These are phyloP conservation scores for Zosterops japonicus DNA, from an alignment of 2,113 vertebrate genomes.

Conservation along the genomic window DNA sequence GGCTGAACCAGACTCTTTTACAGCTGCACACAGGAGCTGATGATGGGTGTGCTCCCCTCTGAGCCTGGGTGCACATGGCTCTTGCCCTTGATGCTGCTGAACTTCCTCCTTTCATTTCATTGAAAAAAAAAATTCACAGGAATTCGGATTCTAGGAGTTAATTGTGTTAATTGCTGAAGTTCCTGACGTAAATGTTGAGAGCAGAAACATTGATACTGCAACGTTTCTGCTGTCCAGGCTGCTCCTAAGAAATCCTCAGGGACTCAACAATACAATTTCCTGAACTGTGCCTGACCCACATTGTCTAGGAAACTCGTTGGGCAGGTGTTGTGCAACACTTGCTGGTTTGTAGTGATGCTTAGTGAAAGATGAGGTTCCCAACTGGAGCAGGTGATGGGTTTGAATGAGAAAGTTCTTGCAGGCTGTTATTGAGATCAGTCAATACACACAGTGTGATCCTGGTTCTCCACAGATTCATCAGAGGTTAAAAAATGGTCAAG, in stretches of 20 bases:
- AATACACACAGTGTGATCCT: fast-evolving
- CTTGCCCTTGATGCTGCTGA: not conserved
- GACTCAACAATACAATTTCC: not conserved
- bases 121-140: not conserved
- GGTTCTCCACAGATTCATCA: not conserved
- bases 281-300: constrained; percentile 14
- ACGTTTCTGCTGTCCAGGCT: not conserved
- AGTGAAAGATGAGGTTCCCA: not conserved
- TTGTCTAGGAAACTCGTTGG: not conserved
- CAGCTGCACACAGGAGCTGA: not conserved
- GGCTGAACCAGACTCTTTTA: not conserved
- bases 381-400: not conserved
- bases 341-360: not conserved
- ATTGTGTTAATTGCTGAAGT: not conserved
- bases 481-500: not conserved
- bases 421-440: not conserved
- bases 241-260: not conserved
- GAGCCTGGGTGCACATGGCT: not conserved
- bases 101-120: constrained; percentile 40
- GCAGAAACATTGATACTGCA: not conserved
- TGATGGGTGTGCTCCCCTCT: not conserved
- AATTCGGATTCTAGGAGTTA: not conserved
- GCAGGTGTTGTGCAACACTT: not conserved
- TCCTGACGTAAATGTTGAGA: not conserved
- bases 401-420: not conserved